These are phyloP conservation scores for Ips typographus DNA, from an alignment of 1,140 invertebrate genomes.

Conservation along the genomic window DNA sequence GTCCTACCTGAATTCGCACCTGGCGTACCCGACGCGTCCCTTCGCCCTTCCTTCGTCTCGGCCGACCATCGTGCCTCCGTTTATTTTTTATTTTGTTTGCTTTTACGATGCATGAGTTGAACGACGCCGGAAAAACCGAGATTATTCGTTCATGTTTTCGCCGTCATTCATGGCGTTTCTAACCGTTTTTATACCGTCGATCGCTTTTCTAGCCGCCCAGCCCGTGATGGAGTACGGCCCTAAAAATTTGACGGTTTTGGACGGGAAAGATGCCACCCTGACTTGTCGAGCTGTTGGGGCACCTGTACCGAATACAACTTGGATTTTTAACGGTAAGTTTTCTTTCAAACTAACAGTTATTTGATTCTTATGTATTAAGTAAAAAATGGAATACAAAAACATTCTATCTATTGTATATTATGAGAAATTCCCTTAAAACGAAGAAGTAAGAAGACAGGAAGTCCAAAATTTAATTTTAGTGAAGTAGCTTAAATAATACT, in stretches of 20 bases:
- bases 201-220: slow-evolving; percentile 68
- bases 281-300: slow-evolving; percentile 84
- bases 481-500: no score
- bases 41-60: not conserved
- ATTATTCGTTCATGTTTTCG: not conserved
- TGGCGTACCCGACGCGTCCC: not conserved
- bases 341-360: slow-evolving; percentile 17
- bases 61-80: not conserved
- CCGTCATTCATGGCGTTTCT: slow-evolving; percentile 5
- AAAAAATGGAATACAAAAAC: not conserved
- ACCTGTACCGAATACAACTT: slow-evolving; percentile 86
- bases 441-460: no score
- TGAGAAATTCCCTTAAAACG: no score
- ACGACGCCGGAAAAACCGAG: not conserved
- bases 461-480: no score
- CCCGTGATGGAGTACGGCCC: slow-evolving; percentile 82
- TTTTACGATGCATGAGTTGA: slow-evolving; percentile 26
- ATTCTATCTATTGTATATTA: no score
- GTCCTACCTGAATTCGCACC: slow-evolving; percentile 8
- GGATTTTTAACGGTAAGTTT: slow-evolving; percentile 82
- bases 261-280: slow-evolving; percentile 88
- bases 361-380: not conserved
- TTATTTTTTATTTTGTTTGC: slow-evolving; percentile 16
- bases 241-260: slow-evolving; percentile 83
- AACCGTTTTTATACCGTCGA: slow-evolving; percentile 22